Evolutionary conservation across 2,113 vertebrate species (phyloP).

Genomic region (Parotia lawesii): DNA sequence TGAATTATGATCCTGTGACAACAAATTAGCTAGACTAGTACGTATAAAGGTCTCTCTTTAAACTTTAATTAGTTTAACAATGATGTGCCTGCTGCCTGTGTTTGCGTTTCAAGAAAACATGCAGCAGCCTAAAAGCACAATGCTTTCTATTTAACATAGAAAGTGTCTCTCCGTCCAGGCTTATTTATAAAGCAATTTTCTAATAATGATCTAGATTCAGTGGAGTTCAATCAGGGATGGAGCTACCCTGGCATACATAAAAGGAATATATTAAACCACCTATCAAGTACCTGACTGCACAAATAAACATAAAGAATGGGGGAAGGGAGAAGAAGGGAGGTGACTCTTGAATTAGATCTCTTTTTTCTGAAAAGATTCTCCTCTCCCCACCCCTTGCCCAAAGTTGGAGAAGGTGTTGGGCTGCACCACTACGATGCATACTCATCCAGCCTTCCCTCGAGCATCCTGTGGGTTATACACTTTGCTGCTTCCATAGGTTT

Average conservation of each 20-base stretch:
- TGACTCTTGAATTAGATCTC: not conserved
- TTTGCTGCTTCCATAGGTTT: not conserved
- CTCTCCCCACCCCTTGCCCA: not conserved
- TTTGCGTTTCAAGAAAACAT: constrained; percentile 46
- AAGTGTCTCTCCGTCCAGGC: constrained; percentile 14
- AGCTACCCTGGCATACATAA: not conserved
- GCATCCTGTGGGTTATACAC: not conserved
- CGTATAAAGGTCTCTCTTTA: constrained; percentile 56
- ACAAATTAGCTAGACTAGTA: constrained; percentile 46
- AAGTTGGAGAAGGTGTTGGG: not conserved
- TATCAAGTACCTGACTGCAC: not conserved
- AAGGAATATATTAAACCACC: constrained; percentile 16
- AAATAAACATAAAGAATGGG: not conserved
- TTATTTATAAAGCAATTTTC: constrained; percentile 53
- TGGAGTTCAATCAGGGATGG: constrained; percentile 1
- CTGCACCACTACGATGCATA: not conserved
- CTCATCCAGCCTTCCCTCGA: not conserved
- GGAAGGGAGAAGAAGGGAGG: not conserved
- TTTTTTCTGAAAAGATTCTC: not conserved
- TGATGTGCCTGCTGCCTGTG: constrained; percentile 21
- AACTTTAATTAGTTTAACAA: constrained; percentile 64
- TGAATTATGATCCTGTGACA: constrained; percentile 49
- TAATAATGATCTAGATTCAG: constrained; percentile 39
- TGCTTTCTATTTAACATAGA: constrained; percentile 19
- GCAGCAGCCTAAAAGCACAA: not conserved